A percentile compares a stretch with the other conserved stretches of the same genome.
phyloP scores from a whole-genome alignment of 2,888 invertebrate genomes.

The Pterostichus madidus region DNA sequence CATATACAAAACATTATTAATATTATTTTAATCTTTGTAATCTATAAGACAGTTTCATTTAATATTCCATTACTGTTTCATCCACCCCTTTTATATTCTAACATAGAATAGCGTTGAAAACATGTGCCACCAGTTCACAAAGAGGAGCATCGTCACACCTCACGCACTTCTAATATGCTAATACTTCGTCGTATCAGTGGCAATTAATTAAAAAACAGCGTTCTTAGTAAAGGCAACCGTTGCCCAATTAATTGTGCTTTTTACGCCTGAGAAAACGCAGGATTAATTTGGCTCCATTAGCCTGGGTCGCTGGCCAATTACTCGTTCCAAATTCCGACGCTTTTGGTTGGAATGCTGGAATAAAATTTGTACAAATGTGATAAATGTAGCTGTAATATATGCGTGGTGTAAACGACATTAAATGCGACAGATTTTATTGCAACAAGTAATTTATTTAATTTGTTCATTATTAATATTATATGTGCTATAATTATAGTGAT shows the following conservation, averaged over 20 bases:
- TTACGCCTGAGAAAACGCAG: conserved; percentile 68
- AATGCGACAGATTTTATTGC: conserved; percentile 57
- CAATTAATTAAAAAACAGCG: conserved; percentile 72
- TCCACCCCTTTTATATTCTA: too few relatives aligned
- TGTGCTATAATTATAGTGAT: conserved; percentile 60
- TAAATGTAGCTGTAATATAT: conserved; percentile 31
- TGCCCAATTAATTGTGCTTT: conserved; percentile 71
- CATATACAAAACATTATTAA: too few relatives aligned
- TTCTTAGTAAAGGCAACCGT: conserved; percentile 70
- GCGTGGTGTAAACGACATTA: conserved; percentile 34
- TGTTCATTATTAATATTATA: conserved; percentile 62
- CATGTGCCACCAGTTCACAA: too few relatives aligned
- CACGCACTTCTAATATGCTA: conserved; percentile 40
- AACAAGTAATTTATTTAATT: conserved; percentile 63
- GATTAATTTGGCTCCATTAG: conserved; percentile 65
- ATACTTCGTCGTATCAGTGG: conserved; percentile 70
- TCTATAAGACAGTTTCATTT: too few relatives aligned
- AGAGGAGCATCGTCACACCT: too few relatives aligned
- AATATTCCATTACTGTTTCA: too few relatives aligned
- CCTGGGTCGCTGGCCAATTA: conserved; percentile 35
- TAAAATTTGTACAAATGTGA: conserved; percentile 55
- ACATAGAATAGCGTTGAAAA: too few relatives aligned
- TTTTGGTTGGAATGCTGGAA: conserved; percentile 30
- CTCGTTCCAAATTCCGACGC: conserved; percentile 13
- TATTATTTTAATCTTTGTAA: too few relatives aligned